Evolutionary conservation across 2,888 invertebrate genomes (phyloP).

Genomic region (Lasiommata megera): DNA sequence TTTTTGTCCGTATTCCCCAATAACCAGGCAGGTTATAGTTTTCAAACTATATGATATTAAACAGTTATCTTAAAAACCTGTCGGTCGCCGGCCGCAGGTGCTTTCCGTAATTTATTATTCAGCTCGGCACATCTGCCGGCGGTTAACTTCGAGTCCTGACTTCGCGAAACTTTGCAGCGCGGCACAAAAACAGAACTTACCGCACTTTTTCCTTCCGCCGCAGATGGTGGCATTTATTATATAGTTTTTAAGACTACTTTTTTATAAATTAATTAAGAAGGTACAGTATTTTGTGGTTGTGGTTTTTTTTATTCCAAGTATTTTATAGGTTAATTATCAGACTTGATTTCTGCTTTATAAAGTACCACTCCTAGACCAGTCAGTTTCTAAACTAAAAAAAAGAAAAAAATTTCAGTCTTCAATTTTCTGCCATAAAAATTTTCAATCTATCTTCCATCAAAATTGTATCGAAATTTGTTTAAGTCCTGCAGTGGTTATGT

Average conservation of each 20-base stretch:
- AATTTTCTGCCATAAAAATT: too few relatives aligned
- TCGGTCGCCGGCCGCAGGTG: constrained; percentile 15
- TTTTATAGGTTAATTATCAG: too few relatives aligned
- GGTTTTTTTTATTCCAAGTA: too few relatives aligned
- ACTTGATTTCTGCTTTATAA: too few relatives aligned
- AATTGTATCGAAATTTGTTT: too few relatives aligned
- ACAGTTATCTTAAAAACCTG: constrained; percentile 5
- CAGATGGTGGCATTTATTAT: constrained; percentile 13
- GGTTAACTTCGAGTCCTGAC: constrained; percentile 23
- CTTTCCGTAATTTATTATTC: constrained; percentile 20
- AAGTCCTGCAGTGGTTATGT: too few relatives aligned
- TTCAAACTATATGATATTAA: background rate
- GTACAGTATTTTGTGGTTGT: background rate
- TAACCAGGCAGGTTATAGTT: too few relatives aligned
- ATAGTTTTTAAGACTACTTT: constrained; percentile 16
- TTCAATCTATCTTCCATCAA: too few relatives aligned
- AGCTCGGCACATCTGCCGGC: constrained; percentile 18
- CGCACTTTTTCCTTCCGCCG: constrained; percentile 7
- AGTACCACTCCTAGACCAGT: too few relatives aligned
- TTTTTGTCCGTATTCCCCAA: too few relatives aligned
- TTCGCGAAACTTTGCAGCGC: constrained; percentile 20
- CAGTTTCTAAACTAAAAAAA: too few relatives aligned
- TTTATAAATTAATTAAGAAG: constrained; percentile 5
- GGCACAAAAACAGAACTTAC: constrained; percentile 22
- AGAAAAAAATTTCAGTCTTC: too few relatives aligned